phyloP scores from a whole-genome alignment of 1,140 invertebrate genomes.

The Macrobrachium nipponense region DNA sequence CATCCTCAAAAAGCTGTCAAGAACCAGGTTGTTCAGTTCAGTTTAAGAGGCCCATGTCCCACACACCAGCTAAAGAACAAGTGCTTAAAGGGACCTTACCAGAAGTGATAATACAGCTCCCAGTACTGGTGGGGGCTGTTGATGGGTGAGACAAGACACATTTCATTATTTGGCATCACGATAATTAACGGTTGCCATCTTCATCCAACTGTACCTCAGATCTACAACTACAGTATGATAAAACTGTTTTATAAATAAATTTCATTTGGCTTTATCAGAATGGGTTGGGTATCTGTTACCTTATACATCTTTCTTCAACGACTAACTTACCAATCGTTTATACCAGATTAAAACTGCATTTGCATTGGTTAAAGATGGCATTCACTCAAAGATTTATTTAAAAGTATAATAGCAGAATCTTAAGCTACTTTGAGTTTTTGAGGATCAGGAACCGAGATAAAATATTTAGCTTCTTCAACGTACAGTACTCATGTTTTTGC shows the following conservation, averaged over 20 bases:
- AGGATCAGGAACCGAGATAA: too few species aligned
- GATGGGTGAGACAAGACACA: slow-evolving; percentile 55
- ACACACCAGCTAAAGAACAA: slow-evolving; percentile 51
- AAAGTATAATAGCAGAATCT: too few species aligned
- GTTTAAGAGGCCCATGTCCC: slow-evolving; percentile 51
- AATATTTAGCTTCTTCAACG: too few species aligned
- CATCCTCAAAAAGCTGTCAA: background rate
- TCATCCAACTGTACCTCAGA: background rate
- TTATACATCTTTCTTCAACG: too few species aligned
- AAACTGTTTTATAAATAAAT: background rate
- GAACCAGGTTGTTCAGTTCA: slow-evolving; percentile 60
- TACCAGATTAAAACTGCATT: too few species aligned
- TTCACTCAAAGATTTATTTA: too few species aligned
- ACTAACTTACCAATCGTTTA: too few species aligned
- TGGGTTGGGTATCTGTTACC: too few species aligned
- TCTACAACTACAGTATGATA: background rate
- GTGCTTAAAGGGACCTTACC: slow-evolving; percentile 64
- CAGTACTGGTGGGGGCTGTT: slow-evolving; percentile 66
- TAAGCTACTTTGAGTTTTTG: too few species aligned
- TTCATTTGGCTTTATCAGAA: too few species aligned
- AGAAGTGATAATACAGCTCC: slow-evolving; percentile 66
- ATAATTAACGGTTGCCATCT: background rate
- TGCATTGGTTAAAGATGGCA: too few species aligned
- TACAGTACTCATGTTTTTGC: too few species aligned
- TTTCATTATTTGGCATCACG: slow-evolving; percentile 65